Conservation (phyloP, 2,888 invertebrate species). For the Spisula subtruncata region DNA sequence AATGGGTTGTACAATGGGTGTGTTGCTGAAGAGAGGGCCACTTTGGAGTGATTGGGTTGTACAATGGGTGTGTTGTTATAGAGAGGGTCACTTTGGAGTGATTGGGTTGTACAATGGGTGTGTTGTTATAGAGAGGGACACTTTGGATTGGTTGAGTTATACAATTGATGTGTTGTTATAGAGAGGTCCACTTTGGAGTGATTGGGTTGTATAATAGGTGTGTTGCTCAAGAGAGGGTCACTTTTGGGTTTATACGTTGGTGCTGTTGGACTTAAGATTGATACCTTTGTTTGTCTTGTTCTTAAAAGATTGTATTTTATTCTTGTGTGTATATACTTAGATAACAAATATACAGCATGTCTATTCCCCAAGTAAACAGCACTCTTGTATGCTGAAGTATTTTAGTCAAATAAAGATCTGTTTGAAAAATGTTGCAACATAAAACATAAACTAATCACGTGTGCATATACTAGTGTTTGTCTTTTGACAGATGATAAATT, state of each 20-base stretch:
- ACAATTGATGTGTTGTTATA: no score
- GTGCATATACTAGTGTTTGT: not conserved
- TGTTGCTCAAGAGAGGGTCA: no score
- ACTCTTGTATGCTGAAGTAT: not conserved
- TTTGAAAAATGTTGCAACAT: not conserved
- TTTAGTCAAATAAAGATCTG: slow-evolving; percentile 7
- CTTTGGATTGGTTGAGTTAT: no score
- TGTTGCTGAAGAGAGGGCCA: no score
- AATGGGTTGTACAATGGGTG: no score
- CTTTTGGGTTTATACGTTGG: no score
- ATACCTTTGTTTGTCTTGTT: not conserved
- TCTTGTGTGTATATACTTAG: not conserved
- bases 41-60: not conserved
- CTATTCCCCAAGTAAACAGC: not conserved
- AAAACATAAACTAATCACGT: not conserved
- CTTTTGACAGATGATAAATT: not conserved
- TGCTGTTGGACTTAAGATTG: not conserved
- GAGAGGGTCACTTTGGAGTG: no score
- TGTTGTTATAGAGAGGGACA: no score
- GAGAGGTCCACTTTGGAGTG: no score
- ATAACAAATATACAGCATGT: not conserved
- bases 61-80: not conserved
- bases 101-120: no score
- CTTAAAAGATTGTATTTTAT: slow-evolving; percentile 8
- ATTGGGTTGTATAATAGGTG: no score